A percentile compares a stretch with the other conserved stretches of the same genome.
Evolutionary conservation across 2,113 vertebrate genomes (phyloP).

Genomic region (Gobio gobio): DNA sequence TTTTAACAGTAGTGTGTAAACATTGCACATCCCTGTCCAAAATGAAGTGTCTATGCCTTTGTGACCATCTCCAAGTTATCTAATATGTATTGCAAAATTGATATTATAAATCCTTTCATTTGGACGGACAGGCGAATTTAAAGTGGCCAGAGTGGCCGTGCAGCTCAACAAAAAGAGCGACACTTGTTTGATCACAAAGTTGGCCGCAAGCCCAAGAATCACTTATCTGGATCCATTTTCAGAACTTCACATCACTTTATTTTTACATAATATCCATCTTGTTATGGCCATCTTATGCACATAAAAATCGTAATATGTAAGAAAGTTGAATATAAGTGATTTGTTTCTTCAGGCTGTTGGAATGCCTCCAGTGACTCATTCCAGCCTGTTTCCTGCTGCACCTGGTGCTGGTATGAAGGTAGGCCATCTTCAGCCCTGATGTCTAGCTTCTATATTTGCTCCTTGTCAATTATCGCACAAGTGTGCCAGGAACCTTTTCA

Average conservation of each 20-base stretch:
- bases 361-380: slow-evolving; percentile 79
- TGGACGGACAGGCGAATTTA: background rate
- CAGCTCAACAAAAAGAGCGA: background rate
- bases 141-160: background rate
- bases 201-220: slow-evolving; percentile 2
- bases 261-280: background rate
- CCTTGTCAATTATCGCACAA: background rate
- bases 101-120: background rate
- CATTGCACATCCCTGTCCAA: too few species aligned
- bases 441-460: slow-evolving; percentile 11
- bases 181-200: background rate
- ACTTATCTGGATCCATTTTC: background rate
- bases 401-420: slow-evolving; percentile 81
- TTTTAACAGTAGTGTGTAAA: too few species aligned
- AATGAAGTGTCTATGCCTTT: background rate
- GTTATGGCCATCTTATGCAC: too few species aligned
- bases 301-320: too few species aligned
- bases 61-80: background rate
- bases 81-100: too few species aligned
- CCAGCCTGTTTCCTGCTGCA: slow-evolving; percentile 73
- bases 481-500: background rate
- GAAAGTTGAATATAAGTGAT: slow-evolving; percentile 81
- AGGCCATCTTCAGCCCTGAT: slow-evolving; percentile 47
- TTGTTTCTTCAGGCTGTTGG: slow-evolving; percentile 77
- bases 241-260: background rate